Evolutionary conservation across 2,888 invertebrate genomes (phyloP), one percentile per base, ranked within the genome.

Genomic region (Sisyra terminalis): DNA sequence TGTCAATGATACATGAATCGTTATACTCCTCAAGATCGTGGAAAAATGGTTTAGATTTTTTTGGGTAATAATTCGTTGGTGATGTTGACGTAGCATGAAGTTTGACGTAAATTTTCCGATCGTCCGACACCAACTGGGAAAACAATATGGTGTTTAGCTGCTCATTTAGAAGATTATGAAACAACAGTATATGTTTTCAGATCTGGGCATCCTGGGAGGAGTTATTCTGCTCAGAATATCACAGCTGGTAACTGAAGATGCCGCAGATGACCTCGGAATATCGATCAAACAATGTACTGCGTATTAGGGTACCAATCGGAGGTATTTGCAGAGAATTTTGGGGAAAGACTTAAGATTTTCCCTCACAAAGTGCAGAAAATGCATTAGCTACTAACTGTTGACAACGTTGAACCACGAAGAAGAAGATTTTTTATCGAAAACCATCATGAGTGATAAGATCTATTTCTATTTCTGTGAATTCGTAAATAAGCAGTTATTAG

Each of bases 361-460:
- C 48, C 42, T 7, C 47, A 47, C 36, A 46, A 48, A 40, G 45
- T 43, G 35, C 46, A 47, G 43, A 44, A 45, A 15, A 43, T 46
- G 17, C 47, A 46, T 32, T 3, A 47, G 29, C 38, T 47, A 44
- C 39, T 42, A 42, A 44, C 46, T 46, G 46, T 44, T 36, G 44
- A 46, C 44, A 11, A 47, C 39, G 44, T n/a, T 47, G 43, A 31
- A 35, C 39, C 45, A 43, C 37, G 38, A 45, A 35, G 43, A 46
- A 43, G 40, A 42, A 32, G 45, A 46, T 43, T 46, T 46, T 35
- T 13, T 39, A 44, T 39, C 44, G 2, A 44, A 46, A 47, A 43
- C 45, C 45, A 46, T 47, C 24, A 45, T 47, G 38, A 47, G 45
- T 40, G 14, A 46, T 30, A 39, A 47, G 38, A 42, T 40, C 5